These are phyloP conservation scores for Sula dactylatra DNA, from an alignment of 2,113 vertebrate genomes.

Conservation along the genomic window DNA sequence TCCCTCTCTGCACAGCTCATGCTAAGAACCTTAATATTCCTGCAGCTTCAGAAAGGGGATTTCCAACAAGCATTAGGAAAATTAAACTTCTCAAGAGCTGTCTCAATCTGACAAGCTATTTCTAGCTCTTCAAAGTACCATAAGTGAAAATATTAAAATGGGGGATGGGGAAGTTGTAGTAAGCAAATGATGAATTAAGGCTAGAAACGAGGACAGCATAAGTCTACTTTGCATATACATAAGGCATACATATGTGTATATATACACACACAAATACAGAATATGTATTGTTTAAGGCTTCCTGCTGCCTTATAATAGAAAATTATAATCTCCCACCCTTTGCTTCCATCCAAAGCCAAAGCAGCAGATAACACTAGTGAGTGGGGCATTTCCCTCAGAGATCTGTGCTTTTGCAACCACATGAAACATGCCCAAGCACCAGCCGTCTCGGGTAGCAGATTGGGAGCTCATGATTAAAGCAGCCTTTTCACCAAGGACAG, in stretches of 20 bases:
- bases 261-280: neutral
- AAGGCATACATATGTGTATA: neutral
- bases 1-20: slow-evolving; percentile 34
- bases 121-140: slow-evolving; percentile 11
- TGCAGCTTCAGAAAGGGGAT: slow-evolving; percentile 49
- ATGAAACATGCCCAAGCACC: neutral
- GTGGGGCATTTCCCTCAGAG: neutral
- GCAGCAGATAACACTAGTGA: neutral
- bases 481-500: neutral
- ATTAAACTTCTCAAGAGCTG: slow-evolving; percentile 68
- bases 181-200: neutral
- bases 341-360: neutral
- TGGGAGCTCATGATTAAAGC: neutral
- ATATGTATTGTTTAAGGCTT: neutral
- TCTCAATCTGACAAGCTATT: slow-evolving; percentile 66
- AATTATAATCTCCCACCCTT: neutral
- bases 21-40: slow-evolving; percentile 68
- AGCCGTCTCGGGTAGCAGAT: accelerated
- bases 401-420: neutral
- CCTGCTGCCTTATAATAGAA: neutral
- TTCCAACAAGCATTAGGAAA: slow-evolving; percentile 71
- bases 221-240: neutral
- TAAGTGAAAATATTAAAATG: slow-evolving; percentile 41
- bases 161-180: slow-evolving; percentile 3
- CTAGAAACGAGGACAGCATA: neutral